A percentile compares a stretch with the other conserved stretches of the same genome.
phyloP scores from a whole-genome alignment of 2,888 invertebrate species.

The Xestia rhomboidea region DNA sequence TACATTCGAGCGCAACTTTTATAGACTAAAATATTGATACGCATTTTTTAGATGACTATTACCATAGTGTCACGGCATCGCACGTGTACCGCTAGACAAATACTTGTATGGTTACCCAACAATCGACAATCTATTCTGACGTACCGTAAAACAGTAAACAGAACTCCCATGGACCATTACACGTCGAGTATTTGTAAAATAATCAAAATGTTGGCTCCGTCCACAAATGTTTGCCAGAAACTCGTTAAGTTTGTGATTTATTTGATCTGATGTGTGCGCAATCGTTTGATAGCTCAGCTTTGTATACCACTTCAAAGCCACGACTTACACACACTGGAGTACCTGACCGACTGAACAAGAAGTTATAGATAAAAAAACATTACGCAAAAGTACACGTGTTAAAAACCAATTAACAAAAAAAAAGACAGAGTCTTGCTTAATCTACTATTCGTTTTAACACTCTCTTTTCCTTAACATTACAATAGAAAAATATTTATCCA shows the following conservation, averaged over 20 bases:
- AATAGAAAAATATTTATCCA: slow-evolving; percentile 48
- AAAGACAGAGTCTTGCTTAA: slow-evolving; percentile 21
- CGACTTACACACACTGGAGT: slow-evolving; percentile 65
- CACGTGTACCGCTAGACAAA: slow-evolving; percentile 82
- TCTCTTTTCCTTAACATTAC: slow-evolving; percentile 23
- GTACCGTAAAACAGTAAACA: slow-evolving; percentile 84
- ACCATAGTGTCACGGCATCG: slow-evolving; percentile 75
- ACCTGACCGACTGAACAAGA: slow-evolving; percentile 59
- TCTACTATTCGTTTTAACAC: slow-evolving; percentile 29
- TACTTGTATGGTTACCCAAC: slow-evolving; percentile 80
- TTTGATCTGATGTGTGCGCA: slow-evolving; percentile 83
- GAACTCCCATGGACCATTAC: slow-evolving; percentile 86
- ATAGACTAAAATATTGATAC: slow-evolving; percentile 80
- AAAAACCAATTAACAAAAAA: slow-evolving; percentile 55
- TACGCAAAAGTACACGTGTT: slow-evolving; percentile 47
- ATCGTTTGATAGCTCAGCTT: slow-evolving; percentile 81
- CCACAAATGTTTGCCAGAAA: slow-evolving; percentile 85
- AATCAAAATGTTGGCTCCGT: slow-evolving; percentile 81
- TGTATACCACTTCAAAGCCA: slow-evolving; percentile 79
- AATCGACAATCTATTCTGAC: slow-evolving; percentile 78
- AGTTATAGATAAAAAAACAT: slow-evolving; percentile 50
- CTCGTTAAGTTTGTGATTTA: slow-evolving; percentile 87
- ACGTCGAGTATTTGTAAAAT: slow-evolving; percentile 87
- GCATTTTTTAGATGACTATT: slow-evolving; percentile 83
- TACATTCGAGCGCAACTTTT: slow-evolving; percentile 75